Evolutionary conservation across 1,140 invertebrate species (phyloP), one percentile per base, ranked within the genome.

Genomic region (Heliothis virescens): DNA sequence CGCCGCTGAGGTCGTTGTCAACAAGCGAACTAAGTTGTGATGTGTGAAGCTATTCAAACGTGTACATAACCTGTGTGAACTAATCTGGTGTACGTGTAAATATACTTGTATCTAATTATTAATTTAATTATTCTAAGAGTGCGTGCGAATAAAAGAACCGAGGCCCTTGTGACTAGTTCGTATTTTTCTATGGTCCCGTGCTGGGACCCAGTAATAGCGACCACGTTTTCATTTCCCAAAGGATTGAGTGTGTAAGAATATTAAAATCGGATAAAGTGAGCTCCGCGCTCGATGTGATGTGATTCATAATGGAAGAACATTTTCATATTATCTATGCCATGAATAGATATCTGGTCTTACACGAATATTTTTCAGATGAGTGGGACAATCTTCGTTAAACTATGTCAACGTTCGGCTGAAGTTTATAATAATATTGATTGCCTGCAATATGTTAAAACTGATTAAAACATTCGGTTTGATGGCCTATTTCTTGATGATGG

Each of bases 11-110:
- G 87, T 94, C 34, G 92, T 94, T 75, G 89, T 94, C 72, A 94
- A 93, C 79, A 92, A 92, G 86, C 84, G 91, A 85, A 94, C 93
- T 82, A 91, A 94, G 79, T 91, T 94, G 89, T 94, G 89, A 91
- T 86, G 88, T 82, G 82, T 57, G 74, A 82, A 55, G 83, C 69
- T 78, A 62, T 71, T 67, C 75, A 79, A 59, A 69, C 47, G 77
- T 89, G 88, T 90, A 88, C 77, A 92, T 87, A 87, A 60, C 55
- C 29, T 55, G 57, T 74, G 26, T 77, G 71, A 79, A 63, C 71
- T 85, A 18, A 72, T 72, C 53, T 41, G 26, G 65, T 82, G 76
- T 81, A 74, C 75, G 79, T 92, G 89, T 92, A 91, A 75, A 92
- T 90, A 92, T 79, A 80, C 15, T 57, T 18, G 59, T 81, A 79